Evolutionary conservation across 2,888 invertebrate species (phyloP).

Genomic region (Drosophila limbata): DNA sequence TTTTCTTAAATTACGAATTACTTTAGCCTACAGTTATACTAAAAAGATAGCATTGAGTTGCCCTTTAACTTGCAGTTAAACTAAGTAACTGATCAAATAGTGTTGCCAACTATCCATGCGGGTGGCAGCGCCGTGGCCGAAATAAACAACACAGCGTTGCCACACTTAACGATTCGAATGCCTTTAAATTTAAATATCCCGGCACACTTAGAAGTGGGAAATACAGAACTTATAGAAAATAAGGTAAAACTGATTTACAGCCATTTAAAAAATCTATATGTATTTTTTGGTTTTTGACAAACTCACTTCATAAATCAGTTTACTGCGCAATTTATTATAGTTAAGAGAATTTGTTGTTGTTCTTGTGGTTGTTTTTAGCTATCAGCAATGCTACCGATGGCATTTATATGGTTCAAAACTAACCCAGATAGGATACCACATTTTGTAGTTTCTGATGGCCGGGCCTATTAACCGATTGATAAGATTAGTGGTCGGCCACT

Average conservation of each 20-base stretch:
- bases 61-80: too few species aligned
- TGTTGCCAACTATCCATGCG: too few species aligned
- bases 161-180: not conserved
- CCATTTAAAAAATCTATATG: not conserved
- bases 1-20: too few species aligned
- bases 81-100: too few species aligned
- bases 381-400: slow-evolving; percentile 39
- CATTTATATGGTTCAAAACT: slow-evolving; percentile 26
- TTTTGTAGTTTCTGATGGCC: slow-evolving; percentile 24
- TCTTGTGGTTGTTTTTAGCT: not conserved
- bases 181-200: too few species aligned
- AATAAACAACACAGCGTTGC: not conserved
- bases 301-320: slow-evolving; percentile 52
- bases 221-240: too few species aligned
- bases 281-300: not conserved
- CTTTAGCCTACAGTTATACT: too few species aligned
- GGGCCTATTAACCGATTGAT: slow-evolving; percentile 30
- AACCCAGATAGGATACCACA: slow-evolving; percentile 16
- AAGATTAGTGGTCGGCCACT: slow-evolving; percentile 43
- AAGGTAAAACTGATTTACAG: not conserved
- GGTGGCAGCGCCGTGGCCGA: too few species aligned
- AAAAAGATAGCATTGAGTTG: too few species aligned
- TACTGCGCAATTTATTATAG: slow-evolving; percentile 25
- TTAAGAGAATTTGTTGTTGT: not conserved
- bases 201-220: slow-evolving; percentile 27